Base-by-base conservation (phyloP, 2,888 invertebrate genomes). In the Melolontha melolontha region DNA sequence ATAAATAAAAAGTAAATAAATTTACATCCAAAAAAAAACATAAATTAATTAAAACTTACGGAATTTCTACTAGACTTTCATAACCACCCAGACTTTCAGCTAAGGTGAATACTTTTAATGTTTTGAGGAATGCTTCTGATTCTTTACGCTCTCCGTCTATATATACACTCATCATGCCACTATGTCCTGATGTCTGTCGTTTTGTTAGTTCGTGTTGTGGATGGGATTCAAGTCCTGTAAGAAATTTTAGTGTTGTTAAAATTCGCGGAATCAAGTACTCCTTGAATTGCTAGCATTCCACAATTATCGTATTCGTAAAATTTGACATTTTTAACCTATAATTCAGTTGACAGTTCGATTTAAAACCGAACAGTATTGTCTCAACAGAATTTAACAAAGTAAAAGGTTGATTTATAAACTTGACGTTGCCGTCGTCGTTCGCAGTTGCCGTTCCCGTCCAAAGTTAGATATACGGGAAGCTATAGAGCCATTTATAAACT, bases 1-100 rank as follows among this genome's bases (percentile, higher is more conserved):
- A 40, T 6, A 34, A 34, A 34, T 34, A 34, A 8, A 34, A 34
- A n/a, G n/a, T 1, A 10, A 10, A 34, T 34, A 34, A 34, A 6
- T 34, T 6, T 5, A 1, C 16, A 66, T 39, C 22, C 64, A 34
- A 47, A 57, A 47, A 66, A 59, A 40, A 7, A 12, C 12, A 16
- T 51, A 0, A 44, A 40, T 40, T 17, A n/a, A 47, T 34, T 44
- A 16, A 34, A 40, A 89, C 92, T 89, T 85, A 95, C 92, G 98
- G 98, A 73, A 97, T 86, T 85, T 97, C 97, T 2, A 96, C 95
- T 72, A 98, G 88, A 80, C 96, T 96, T 81, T 98, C 97, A 78
- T 92, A 96, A 66, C 97, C 97, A 55, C 98, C 98, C 69, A 99
- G 87, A 79, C 97, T 97, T 81, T 97, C 98, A 4, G 98, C 98